phyloP scores from a whole-genome alignment of 2,797 vertebrate species.

The Phalloptychus januarius region DNA sequence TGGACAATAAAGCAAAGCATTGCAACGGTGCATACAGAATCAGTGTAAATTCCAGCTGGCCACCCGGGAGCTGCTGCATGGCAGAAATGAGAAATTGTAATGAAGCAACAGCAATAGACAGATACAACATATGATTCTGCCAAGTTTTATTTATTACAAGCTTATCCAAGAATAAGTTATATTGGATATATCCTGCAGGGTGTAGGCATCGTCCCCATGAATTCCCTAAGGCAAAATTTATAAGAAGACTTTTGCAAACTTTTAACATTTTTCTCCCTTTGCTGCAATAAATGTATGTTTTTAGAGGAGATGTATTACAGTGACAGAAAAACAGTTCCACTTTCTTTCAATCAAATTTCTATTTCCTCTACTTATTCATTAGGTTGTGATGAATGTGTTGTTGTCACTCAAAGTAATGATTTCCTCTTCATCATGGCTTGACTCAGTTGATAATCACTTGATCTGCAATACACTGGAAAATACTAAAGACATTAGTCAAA shows the following conservation, averaged over 20 bases:
- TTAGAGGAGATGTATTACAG: neutral
- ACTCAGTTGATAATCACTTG: neutral
- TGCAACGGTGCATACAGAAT: conserved; percentile 58
- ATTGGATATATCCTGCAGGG: conserved; percentile 18
- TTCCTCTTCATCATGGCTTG: neutral
- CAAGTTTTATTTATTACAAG: conserved; percentile 40
- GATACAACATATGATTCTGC: conserved; percentile 26
- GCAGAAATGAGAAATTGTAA: conserved; percentile 61
- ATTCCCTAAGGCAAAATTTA: neutral
- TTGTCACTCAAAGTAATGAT: neutral
- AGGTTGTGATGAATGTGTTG: neutral
- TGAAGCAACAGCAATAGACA: conserved; percentile 50
- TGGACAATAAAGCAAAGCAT: conserved; percentile 63
- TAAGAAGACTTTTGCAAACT: neutral
- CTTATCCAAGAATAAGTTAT: conserved; percentile 18
- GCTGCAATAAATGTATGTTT: neutral
- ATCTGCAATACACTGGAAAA: neutral
- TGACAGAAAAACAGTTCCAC: neutral
- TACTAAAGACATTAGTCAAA: neutral
- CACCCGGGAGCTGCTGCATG: conserved; percentile 49
- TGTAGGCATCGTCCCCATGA: neutral
- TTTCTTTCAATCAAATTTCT: neutral
- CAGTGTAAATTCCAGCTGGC: conserved; percentile 67
- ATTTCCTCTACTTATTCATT: neutral
- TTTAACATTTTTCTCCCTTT: neutral